Evolutionary conservation across 2,888 invertebrate species (phyloP).

Genomic region (Priocnemis perturbator): DNA sequence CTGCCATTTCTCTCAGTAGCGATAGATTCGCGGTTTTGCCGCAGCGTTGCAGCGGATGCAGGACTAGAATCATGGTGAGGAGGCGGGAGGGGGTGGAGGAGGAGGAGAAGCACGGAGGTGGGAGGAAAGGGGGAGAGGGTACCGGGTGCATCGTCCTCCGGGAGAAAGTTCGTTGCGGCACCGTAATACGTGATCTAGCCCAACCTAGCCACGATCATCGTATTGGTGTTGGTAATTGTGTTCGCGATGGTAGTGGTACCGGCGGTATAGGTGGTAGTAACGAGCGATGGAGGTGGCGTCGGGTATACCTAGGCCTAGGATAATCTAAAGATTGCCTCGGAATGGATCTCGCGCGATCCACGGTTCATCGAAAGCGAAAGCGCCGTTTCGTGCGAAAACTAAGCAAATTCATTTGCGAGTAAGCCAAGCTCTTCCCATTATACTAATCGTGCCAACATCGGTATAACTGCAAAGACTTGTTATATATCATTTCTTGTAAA

Average conservation of each 20-base stretch:
- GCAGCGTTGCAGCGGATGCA: constrained; percentile 33
- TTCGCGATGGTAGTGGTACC: too few species aligned
- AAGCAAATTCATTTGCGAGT: too few species aligned
- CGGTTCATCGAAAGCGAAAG: too few species aligned
- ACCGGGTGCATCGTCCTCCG: constrained; percentile 74
- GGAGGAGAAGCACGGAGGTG: constrained; percentile 17
- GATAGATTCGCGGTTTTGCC: constrained; percentile 20
- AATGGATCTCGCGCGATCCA: too few species aligned
- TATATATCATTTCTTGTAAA: too few species aligned
- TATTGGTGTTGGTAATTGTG: constrained; percentile 6
- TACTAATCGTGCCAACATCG: too few species aligned
- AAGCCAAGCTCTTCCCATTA: too few species aligned
- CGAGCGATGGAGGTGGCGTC: constrained; percentile 36
- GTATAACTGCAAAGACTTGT: too few species aligned
- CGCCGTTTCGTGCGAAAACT: too few species aligned
- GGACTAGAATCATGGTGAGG: constrained; percentile 18
- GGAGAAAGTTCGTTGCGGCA: constrained; percentile 71
- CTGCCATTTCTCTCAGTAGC: constrained; percentile 16
- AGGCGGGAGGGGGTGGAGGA: constrained; percentile 8
- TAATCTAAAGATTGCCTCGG: too few species aligned
- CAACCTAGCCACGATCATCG: constrained; percentile 39
- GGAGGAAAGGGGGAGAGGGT: constrained; percentile 38
- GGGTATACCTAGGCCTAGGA: constrained; percentile 37
- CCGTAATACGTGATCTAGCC: constrained; percentile 63
- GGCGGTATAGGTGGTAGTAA: constrained; percentile 15